These are phyloP conservation scores for Drosophila limbata DNA, from an alignment of 2,888 invertebrate genomes.

Conservation along the genomic window DNA sequence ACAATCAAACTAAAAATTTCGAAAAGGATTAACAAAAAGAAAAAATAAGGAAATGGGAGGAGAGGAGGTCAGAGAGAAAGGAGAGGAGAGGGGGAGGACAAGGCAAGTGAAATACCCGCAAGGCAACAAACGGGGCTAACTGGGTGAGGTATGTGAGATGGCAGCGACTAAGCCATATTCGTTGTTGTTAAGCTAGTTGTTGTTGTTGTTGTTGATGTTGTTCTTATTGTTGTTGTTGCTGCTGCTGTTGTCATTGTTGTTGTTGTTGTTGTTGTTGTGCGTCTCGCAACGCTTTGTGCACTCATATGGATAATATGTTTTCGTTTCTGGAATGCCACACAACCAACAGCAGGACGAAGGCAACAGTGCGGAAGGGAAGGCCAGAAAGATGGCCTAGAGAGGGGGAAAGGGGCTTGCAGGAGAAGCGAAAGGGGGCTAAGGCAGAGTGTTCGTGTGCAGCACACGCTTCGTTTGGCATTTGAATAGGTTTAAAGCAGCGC, in stretches of 20 bases:
- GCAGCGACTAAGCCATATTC: constrained; percentile 45
- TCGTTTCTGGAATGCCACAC: constrained; percentile 71
- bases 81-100: background rate
- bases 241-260: constrained; percentile 24
- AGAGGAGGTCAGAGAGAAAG: background rate
- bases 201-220: constrained; percentile 19
- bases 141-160: constrained; percentile 46
- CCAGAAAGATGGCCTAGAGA: constrained; percentile 1
- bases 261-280: constrained; percentile 41
- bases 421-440: background rate
- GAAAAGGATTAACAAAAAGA: constrained; percentile 67
- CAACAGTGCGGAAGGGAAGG: background rate
- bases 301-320: constrained; percentile 80
- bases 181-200: constrained; percentile 25
- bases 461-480: constrained; percentile 73
- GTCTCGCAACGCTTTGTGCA: constrained; percentile 72
- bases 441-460: constrained; percentile 42
- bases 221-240: constrained; percentile 20
- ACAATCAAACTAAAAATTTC: constrained; percentile 76
- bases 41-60: background rate
- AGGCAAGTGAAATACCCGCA: constrained; percentile 29
- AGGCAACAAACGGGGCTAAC: constrained; percentile 38
- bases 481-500: constrained; percentile 28
- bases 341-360: constrained; percentile 16
- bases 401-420: background rate